Evolutionary conservation across 2,888 invertebrate species (phyloP), one percentile per base, ranked within the genome.

Genomic region (Heliconius hortense): DNA sequence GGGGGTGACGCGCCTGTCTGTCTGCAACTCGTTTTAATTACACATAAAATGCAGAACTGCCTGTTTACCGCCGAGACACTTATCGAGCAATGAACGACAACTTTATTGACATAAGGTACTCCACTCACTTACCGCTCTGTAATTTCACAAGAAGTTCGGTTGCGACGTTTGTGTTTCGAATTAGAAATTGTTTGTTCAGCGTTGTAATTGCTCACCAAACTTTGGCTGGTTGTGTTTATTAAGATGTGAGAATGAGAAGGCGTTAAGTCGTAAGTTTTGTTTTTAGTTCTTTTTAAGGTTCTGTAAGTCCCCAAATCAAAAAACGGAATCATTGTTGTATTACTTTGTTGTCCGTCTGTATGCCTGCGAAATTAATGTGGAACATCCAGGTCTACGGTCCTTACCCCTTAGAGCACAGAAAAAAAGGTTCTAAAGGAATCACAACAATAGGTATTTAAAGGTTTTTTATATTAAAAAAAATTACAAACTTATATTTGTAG

Each of bases 31-130:
- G 80, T 81, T 89, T 90, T 91, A 90, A 91, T 90, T 90, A 87
- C 89, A 90, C 88, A 90, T 90, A 90, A 91, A 92, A 86, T 86
- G 87, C 83, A 86, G 85, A 87, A 88, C 84, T 85, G 86, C 84
- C 83, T 88, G 88, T 89, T 90, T 87, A 88, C 77, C 87, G 80
- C 83, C 83, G 84, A 84, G 87, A 88, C 89, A 88, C 89, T 79
- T 79, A 79, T 78, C 76, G 75, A 77, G 79, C 86, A 83, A 84
- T 88, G 84, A 89, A 88, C 86, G 87, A 84, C 84, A 84, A 82
- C 86, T 89, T 89, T 90, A 90, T 90, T 89, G 89, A 89, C 88
- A 86, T 85, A 48, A 18, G 7, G 48, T 48, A 48, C 48, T 18
- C 48, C 15, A 84, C 84, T 85, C 86, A 87, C 87, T 88, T 84